These are phyloP conservation scores for Aurelia aurita DNA, from an alignment of 30 jellyfish, hydroid and myxozoan species.

Conservation along the genomic window DNA sequence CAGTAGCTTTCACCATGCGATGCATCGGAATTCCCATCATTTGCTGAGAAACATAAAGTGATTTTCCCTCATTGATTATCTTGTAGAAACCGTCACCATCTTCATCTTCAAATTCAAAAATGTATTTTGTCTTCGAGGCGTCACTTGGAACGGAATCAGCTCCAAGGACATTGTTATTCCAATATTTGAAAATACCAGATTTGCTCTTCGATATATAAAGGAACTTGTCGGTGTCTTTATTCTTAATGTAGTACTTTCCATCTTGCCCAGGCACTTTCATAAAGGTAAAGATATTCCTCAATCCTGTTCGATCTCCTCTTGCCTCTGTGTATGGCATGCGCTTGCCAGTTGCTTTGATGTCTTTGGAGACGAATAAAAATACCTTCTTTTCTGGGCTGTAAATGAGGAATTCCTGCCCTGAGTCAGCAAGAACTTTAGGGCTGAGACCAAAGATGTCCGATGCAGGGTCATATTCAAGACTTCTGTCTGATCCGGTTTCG, in stretches of 20 bases:
- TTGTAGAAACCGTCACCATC: constrained; percentile 59
- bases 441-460: constrained; percentile 28
- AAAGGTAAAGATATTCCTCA: constrained; percentile 30
- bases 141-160: constrained; percentile 5
- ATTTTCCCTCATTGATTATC: constrained; percentile 32
- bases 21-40: constrained; percentile 17
- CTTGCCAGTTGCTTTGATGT: constrained; percentile 29
- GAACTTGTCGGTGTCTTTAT: constrained; percentile 13
- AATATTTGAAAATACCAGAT: constrained; percentile 17
- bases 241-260: constrained; percentile 17
- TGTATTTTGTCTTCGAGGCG: not conserved
- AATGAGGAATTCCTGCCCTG: constrained; percentile 22
- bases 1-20: constrained; percentile 26
- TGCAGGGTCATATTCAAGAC: constrained; percentile 10
- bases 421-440: constrained; percentile 34
- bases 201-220: constrained; percentile 44
- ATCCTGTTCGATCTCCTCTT: constrained; percentile 30
- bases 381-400: constrained; percentile 32
- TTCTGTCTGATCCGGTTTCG: constrained; percentile 7
- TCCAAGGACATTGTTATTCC: constrained; percentile 41
- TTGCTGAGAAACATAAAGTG: constrained; percentile 19
- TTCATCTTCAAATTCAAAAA: constrained; percentile 49
- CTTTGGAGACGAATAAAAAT: constrained; percentile 34
- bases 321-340: constrained; percentile 36
- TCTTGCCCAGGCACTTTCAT: constrained; percentile 6